Base-by-base conservation (phyloP, 2,797 vertebrate species). In the Acanthurus leucopareius region DNA sequence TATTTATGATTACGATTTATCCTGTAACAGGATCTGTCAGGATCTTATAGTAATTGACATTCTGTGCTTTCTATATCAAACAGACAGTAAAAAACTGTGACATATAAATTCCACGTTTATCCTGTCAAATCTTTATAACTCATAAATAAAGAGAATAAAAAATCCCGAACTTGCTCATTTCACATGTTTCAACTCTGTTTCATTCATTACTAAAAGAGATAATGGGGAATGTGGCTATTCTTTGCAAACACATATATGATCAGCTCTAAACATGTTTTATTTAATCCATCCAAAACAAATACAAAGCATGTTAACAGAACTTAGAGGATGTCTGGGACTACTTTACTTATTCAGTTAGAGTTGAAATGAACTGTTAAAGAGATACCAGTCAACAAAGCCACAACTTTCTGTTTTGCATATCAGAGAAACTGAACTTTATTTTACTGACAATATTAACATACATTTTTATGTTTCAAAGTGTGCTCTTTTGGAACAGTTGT, bases 1-100 rank as follows among this genome's bases (percentile, higher is more conserved):
- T n/a, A 20, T 59, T 59, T n/a, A 20, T 4, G 6, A 14, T 20
- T 38, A 3, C 6, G 8, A 42, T 42, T 49, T 40, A 57, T 35
- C 32, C 3, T 1, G 22, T 1, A 1, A 25, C 16, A 54, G 10
- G 14, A 19, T 7, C 1, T 0, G 0, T 22, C 25, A 22, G 6
- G 10, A 17, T 6, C 3, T 61, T 44, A 15, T 10, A 35, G 44
- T 38, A 13, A 38, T 13, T 38, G 10, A 32, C 25, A 22, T 44
- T 57, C 7, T 32, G 25, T 16, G 32, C 28, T 56, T 32, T 53
- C 38, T 9, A 66, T 14, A 15, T 54, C n/a, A 42, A 45, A 38
- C 1, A 25, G 32, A 35, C 32, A 35, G 32, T 7, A 7, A 35
- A 35, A 35, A 44, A 42, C 54, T 20, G n/a, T 45, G 1, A 28